Conservation (phyloP, 2,888 invertebrate genomes). For the Lasioglossum vierecki region DNA sequence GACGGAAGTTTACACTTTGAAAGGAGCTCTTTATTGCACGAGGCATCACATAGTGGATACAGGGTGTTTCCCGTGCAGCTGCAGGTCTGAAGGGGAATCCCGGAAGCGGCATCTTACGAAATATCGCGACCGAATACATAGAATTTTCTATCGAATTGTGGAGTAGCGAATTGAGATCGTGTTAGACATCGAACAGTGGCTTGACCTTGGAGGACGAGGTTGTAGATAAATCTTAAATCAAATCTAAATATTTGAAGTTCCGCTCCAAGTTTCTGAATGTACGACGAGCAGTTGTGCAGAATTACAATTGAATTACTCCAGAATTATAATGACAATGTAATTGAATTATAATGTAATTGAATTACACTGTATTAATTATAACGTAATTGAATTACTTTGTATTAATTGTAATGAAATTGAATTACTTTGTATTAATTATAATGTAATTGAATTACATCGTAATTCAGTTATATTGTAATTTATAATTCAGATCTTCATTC, state of each 20-base stretch:
- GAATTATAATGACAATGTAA: no score
- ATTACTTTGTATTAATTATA: no score
- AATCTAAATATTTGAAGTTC: not conserved
- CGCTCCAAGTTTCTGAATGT: not conserved
- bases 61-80: conserved; percentile 23
- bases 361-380: no score
- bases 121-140: conserved; percentile 13
- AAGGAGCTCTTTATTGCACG: conserved; percentile 1
- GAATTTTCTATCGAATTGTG: conserved; percentile 9
- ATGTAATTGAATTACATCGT: no score
- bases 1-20: not conserved
- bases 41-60: not conserved
- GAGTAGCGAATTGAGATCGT: not conserved
- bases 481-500: no score
- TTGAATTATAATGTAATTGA: no score
- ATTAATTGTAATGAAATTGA: no score
- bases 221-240: not conserved
- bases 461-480: no score
- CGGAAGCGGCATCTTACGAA: conserved; percentile 46
- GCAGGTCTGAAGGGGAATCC: conserved; percentile 23
- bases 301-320: no score
- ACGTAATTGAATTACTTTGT: no score
- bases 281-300: no score
- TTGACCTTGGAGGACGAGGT: not conserved
- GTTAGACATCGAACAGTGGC: not conserved